Conservation (phyloP, 2,113 vertebrate species). For the Rhea americana region DNA sequence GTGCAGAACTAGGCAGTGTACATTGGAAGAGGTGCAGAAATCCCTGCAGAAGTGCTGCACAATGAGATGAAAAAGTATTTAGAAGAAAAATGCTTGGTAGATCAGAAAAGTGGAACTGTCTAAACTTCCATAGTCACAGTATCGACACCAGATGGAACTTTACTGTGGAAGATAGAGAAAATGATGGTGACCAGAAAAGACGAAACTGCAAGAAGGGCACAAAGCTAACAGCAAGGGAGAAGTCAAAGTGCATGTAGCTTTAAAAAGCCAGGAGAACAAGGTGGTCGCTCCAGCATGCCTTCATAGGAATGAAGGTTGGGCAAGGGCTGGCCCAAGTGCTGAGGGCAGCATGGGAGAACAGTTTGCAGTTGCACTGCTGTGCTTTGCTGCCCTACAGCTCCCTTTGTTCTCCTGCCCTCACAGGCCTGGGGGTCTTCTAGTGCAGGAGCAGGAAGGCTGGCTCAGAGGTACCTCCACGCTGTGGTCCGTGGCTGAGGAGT, state of each 20-base stretch:
- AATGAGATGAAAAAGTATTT: background rate
- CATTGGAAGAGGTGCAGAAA: too few species aligned
- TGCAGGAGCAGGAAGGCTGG: background rate
- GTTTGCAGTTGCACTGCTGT: background rate
- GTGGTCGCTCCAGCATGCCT: background rate
- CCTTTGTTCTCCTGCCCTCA: background rate
- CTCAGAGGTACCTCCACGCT: background rate
- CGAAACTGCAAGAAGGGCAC: background rate
- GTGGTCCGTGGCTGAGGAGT: background rate
- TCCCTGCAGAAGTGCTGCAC: background rate
- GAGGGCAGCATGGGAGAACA: background rate
- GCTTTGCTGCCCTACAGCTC: background rate
- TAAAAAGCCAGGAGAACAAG: background rate
- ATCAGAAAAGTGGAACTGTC: background rate
- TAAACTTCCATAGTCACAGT: background rate
- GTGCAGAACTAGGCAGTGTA: background rate
- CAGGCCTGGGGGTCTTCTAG: background rate
- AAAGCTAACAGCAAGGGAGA: background rate
- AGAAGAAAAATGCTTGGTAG: background rate
- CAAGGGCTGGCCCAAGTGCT: background rate
- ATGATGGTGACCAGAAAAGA: background rate
- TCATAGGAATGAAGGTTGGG: too few species aligned
- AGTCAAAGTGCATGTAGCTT: background rate
- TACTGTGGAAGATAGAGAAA: background rate
- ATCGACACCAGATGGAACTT: background rate